Percentiles rank a stretch among this genome's conserved stretches.
These are phyloP conservation scores for Poeciliopsis prolifica DNA, from an alignment of 2,113 vertebrate genomes.

Conservation along the genomic window DNA sequence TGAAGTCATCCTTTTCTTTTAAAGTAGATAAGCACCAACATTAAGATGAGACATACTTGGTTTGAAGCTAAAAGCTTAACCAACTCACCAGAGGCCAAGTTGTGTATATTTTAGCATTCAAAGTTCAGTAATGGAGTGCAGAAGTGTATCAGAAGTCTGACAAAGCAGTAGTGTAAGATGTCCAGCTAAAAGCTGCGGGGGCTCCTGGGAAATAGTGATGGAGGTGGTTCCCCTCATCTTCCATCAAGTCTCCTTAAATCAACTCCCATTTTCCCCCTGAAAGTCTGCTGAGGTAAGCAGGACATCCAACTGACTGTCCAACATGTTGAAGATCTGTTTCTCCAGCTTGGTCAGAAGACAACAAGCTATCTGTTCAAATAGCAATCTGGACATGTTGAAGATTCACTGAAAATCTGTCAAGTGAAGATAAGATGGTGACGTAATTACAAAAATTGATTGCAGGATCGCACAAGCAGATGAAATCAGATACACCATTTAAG, in stretches of 20 bases:
- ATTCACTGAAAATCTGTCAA: not conserved
- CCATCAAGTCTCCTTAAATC: not conserved
- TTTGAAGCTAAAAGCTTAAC: constrained; percentile 6
- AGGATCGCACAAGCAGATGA: not conserved
- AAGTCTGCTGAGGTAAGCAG: not conserved
- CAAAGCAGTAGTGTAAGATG: not conserved
- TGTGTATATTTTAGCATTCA: not conserved
- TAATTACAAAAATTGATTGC: not conserved
- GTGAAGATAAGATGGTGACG: not conserved
- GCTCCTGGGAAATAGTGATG: not conserved
- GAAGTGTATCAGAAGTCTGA: not conserved
- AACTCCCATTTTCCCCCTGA: not conserved
- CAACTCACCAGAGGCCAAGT: not conserved
- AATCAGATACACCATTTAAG: not conserved
- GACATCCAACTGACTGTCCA: not conserved
- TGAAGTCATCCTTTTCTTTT: not conserved
- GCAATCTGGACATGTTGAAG: not conserved
- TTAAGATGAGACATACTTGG: constrained; percentile 14
- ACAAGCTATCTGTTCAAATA: not conserved
- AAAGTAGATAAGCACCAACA: constrained; percentile 11
- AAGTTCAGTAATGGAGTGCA: constrained; percentile 4
- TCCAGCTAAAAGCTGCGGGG: not conserved
- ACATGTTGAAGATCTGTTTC: not conserved
- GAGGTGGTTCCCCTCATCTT: not conserved
- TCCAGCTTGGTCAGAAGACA: not conserved